phyloP scores from a whole-genome alignment of 2,888 invertebrate species.

The Agrochola litura region DNA sequence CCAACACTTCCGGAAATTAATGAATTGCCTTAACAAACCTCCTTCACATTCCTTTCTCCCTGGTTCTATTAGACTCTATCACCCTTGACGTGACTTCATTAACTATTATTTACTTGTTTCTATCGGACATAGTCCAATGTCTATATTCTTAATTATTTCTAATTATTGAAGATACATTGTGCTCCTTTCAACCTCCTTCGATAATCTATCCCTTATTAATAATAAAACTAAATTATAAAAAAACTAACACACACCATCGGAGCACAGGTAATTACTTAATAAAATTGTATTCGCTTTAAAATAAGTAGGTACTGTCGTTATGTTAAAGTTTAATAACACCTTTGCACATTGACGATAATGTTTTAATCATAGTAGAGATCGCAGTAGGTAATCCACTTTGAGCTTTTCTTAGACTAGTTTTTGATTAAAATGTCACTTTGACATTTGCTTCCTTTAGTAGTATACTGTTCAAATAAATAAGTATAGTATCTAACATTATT shows the following conservation, averaged over 20 bases:
- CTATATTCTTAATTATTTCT: constrained; percentile 46
- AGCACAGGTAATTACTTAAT: constrained; percentile 82
- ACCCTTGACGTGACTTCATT: constrained; percentile 45
- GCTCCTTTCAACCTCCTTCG: constrained; percentile 40
- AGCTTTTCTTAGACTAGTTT: constrained; percentile 79
- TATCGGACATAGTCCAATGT: constrained; percentile 39
- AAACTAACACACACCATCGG: constrained; percentile 79
- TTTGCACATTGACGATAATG: constrained; percentile 69
- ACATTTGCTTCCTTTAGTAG: constrained; percentile 78
- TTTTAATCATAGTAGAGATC: constrained; percentile 67
- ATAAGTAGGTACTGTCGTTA: constrained; percentile 66
- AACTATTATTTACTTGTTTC: constrained; percentile 26
- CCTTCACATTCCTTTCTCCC: constrained; percentile 62
- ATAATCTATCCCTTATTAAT: constrained; percentile 39
- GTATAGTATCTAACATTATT: constrained; percentile 59
- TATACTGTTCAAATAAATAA: constrained; percentile 68
- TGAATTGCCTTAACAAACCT: constrained; percentile 74
- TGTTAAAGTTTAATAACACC: constrained; percentile 62
- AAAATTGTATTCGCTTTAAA: constrained; percentile 67
- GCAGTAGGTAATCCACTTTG: constrained; percentile 72
- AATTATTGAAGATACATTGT: constrained; percentile 67
- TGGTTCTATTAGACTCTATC: constrained; percentile 56
- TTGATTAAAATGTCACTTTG: constrained; percentile 70
- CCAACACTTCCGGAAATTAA: constrained; percentile 80
- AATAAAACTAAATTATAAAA: constrained; percentile 53